Evolutionary conservation across 92 coral and sea anemone genomes (phyloP), one percentile per base, ranked within the genome.

Genomic region (Actinostola sp.): DNA sequence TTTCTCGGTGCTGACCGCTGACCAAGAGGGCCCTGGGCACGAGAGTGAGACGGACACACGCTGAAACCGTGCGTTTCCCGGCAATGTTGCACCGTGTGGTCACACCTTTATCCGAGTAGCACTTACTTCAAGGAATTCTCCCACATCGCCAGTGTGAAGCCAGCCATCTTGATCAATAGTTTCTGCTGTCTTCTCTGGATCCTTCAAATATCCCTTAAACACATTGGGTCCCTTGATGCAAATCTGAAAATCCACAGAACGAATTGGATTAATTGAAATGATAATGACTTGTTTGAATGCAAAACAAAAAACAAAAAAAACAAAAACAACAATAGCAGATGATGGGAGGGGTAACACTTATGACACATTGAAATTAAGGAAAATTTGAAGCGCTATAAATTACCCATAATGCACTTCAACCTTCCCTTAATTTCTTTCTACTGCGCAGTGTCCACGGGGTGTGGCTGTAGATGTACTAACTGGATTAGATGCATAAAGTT

Each of bases 91-190:
- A n/a, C n/a, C n/a, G 45, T 39, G 45, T 39, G 14, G 45, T 46
- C 7, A 13, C 15, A 46, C 15, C 19, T 17, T 46, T 19, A 4
- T 46, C 53, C 23, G 6, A 64, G 12, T 9, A 28, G 28, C 33
- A 2, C 68, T 51, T 68, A 93, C 98, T 84, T 89, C 86, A 15
- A 82, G 87, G 81, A 91, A 93, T 63, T 89, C 95, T 2, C 98
- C 98, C 19, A 93, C 75, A 72, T 93, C 98, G 13, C 98, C 98
- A 0, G 98, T 87, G 46, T 90, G 98, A 67, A 93, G 96, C 98
- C 98, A 93, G 75, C 92, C 96, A 55, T 93, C 98, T 52, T 84
- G 46, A 42, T 92, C 92, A 16, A 93, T 24, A 23, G 81, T 72
- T 70, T 93, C 98, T 54, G 96, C 93, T 49, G 98, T 93, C 49